phyloP scores from a whole-genome alignment of 2,113 vertebrate genomes.

The Salminus brasiliensis region DNA sequence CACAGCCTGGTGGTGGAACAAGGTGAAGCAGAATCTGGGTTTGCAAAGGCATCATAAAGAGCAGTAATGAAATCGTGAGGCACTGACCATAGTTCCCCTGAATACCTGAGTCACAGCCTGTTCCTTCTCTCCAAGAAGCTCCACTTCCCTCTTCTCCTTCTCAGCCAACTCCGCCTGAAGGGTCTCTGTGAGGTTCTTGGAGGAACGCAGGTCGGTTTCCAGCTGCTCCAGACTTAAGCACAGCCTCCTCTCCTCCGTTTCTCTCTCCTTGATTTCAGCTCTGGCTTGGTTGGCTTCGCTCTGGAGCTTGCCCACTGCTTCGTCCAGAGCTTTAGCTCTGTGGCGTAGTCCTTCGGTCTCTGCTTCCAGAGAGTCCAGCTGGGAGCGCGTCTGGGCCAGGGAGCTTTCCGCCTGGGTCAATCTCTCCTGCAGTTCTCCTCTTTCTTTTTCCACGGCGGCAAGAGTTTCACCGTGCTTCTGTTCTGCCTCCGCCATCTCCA shows the following conservation, averaged over 20 bases:
- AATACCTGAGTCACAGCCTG: constrained; percentile 83
- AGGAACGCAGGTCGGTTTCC: constrained; percentile 85
- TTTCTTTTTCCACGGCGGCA: constrained; percentile 76
- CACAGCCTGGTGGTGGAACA: constrained; percentile 71
- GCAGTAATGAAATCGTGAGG: no score
- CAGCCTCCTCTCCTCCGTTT: constrained; percentile 79
- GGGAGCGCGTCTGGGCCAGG: constrained; percentile 64
- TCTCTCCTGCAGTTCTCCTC: constrained; percentile 65
- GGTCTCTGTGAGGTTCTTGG: constrained; percentile 79
- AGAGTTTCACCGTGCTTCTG: constrained; percentile 69
- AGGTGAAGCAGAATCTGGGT: background rate
- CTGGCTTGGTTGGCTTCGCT: constrained; percentile 70
- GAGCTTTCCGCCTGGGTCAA: constrained; percentile 69
- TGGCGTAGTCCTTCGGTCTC: constrained; percentile 75
- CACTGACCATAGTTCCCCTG: background rate
- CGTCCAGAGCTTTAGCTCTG: constrained; percentile 75
- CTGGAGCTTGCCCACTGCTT: constrained; percentile 76
- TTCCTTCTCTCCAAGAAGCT: constrained; percentile 86
- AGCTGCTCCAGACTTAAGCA: constrained; percentile 85
- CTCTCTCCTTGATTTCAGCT: constrained; percentile 74
- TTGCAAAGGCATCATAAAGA: background rate
- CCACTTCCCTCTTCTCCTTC: constrained; percentile 87
- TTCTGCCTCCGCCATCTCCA: constrained; percentile 70
- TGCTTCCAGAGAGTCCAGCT: constrained; percentile 70
- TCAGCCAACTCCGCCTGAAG: constrained; percentile 81